Evolutionary conservation across 2,113 vertebrate genomes (phyloP).

Genomic region (Heterotilapia buettikoferi): DNA sequence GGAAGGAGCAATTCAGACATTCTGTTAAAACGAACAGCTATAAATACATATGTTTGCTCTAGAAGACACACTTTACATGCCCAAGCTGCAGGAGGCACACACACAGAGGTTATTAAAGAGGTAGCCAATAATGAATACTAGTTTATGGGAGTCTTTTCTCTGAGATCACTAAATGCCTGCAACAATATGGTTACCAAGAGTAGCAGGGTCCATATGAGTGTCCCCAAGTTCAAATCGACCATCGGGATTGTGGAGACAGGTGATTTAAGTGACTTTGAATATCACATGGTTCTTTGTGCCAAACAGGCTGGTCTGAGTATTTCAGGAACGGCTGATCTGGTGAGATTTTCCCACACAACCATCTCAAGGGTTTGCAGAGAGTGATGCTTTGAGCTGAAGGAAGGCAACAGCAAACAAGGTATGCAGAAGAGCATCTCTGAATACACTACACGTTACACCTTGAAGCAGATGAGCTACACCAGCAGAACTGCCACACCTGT

Average conservation of each 20-base stretch:
- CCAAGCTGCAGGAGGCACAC: neutral
- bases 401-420: neutral
- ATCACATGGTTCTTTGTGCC: neutral
- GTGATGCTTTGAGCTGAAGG: neutral
- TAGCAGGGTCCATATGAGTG: neutral
- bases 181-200: neutral
- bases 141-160: neutral
- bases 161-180: neutral
- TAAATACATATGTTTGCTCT: neutral
- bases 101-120: neutral
- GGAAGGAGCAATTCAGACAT: neutral
- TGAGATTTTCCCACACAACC: neutral
- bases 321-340: neutral
- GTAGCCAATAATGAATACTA: neutral
- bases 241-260: neutral
- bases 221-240: neutral
- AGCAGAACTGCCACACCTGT: neutral
- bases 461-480: neutral
- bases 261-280: neutral
- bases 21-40: neutral
- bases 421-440: neutral
- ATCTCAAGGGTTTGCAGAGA: neutral
- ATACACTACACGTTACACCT: neutral
- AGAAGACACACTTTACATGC: neutral
- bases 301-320: neutral